Evolutionary conservation across 2,113 vertebrate genomes (phyloP), one percentile per base, ranked within the genome.

Genomic region (Tupaia tana): DNA sequence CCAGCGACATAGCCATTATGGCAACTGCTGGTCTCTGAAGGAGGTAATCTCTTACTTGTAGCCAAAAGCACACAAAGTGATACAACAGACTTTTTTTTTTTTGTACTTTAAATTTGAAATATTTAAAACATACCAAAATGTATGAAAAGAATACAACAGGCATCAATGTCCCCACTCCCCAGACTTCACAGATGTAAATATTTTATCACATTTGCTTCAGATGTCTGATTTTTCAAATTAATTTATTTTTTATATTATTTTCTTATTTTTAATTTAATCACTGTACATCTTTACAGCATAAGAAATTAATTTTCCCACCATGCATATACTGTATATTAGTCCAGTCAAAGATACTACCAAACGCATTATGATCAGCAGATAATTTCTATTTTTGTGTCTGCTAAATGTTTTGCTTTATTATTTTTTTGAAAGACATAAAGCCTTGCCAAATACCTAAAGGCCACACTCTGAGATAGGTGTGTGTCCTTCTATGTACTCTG

Each of bases 61-160:
- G 74, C 14, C 24, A 86, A 75, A 54, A 81, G 12, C 14, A 86
- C 11, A 78, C 20, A 63, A 77, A 64, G 4, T 52, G 16, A 83
- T 29, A 73, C 31, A 73, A 34, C 25, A 82, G 31, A n/a, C 5
- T 31, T 83, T 75, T 29, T 52, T 80, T 64, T n/a, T 92, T 71
- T 90, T 90, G 10, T 56, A 88, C 59, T 85, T 74, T 59, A 63
- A 86, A 75, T 79, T 29, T 63, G 20, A 85, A 96, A 91, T 73
- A 77, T 70, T 69, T 84, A 27, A 92, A 86, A 75, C 43, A 74
- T 29, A 64, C 18, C 16, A 43, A 82, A 89, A 95, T 20, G 4
- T 56, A 20, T 34, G 52, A 69, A 88, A 94, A 56, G 20, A 82
- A 73, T 63, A 63, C 52, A 94, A 31, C 31, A 27, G 31, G 31